Percentiles rank a stretch among this genome's conserved stretches.
Evolutionary conservation across 2,888 invertebrate genomes (phyloP).

Genomic region (Oscheius myriophilus): DNA sequence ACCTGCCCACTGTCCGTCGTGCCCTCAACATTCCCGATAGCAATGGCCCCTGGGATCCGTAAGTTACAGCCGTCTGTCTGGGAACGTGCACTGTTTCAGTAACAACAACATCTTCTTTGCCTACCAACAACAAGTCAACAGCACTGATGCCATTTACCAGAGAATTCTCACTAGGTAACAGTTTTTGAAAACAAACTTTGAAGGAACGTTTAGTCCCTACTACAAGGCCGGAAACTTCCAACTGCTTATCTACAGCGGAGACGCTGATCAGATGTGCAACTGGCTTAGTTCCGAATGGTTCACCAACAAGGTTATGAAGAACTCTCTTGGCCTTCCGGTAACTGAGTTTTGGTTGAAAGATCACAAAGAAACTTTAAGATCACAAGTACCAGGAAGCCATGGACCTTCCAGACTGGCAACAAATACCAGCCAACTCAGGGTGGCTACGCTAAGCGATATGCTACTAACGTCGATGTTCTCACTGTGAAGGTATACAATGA

Average conservation of each 20-base stretch:
- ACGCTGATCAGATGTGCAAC: constrained; percentile 49
- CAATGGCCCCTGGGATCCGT: constrained; percentile 37
- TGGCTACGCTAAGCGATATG: constrained; percentile 40
- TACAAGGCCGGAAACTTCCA: constrained; percentile 32
- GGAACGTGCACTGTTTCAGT: not conserved
- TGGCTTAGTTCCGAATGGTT: constrained; percentile 48
- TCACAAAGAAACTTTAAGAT: not conserved
- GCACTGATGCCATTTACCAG: constrained; percentile 30
- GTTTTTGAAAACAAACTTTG: no score
- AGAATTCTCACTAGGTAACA: constrained; percentile 37
- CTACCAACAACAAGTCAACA: constrained; percentile 44
- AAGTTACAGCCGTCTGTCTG: constrained; percentile 5
- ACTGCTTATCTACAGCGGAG: constrained; percentile 45
- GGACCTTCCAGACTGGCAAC: constrained; percentile 36
- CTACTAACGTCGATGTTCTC: constrained; percentile 38
- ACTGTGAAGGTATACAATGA: constrained; percentile 42
- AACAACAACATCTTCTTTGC: constrained; percentile 44
- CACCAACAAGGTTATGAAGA: constrained; percentile 28
- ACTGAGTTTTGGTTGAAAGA: not conserved
- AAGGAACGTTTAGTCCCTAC: constrained; percentile 20
- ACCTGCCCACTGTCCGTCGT: constrained; percentile 50
- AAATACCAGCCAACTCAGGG: constrained; percentile 25
- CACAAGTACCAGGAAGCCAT: constrained; percentile 29
- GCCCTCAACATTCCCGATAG: constrained; percentile 61
- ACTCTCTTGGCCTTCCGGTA: constrained; percentile 12